Conservation (phyloP, 92 coral and sea anemone genomes). For the Diadumene lineata region DNA sequence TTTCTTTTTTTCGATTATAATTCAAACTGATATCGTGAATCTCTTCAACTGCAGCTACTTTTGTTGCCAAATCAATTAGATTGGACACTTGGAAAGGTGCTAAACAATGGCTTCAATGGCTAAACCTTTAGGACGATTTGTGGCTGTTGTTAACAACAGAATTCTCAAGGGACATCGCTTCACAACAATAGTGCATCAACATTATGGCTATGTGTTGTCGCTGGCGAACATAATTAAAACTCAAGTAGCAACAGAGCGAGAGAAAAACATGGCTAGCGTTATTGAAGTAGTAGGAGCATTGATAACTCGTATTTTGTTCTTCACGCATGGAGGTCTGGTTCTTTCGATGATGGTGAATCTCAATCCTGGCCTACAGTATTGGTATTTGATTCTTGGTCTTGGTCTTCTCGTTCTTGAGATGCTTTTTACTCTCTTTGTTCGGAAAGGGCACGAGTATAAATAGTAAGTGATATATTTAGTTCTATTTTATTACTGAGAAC, state of each 20-base stretch:
- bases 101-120: not conserved
- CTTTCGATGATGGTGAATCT: constrained; percentile 39
- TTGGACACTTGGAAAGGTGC: not conserved
- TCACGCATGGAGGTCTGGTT: constrained; percentile 30
- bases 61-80: not conserved
- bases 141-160: not conserved
- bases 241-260: not conserved
- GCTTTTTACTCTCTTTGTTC: constrained; percentile 37
- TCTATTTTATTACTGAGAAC: too few species aligned
- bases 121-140: not conserved
- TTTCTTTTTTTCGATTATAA: too few species aligned
- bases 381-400: constrained; percentile 36
- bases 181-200: not conserved
- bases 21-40: not conserved
- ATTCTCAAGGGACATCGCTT: constrained; percentile 1
- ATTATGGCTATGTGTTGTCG: constrained; percentile 11
- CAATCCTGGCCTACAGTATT: constrained; percentile 27
- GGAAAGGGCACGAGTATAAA: constrained; percentile 52
- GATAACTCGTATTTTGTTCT: constrained; percentile 38
- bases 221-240: not conserved
- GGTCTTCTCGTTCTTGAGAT: constrained; percentile 43
- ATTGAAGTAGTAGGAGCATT: constrained; percentile 43
- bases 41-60: not conserved
- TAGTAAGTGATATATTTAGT: constrained; percentile 46
- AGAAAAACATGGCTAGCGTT: constrained; percentile 36